These are phyloP conservation scores for Pelecanus crispus DNA, from an alignment of 2,113 vertebrate species.

Conservation along the genomic window DNA sequence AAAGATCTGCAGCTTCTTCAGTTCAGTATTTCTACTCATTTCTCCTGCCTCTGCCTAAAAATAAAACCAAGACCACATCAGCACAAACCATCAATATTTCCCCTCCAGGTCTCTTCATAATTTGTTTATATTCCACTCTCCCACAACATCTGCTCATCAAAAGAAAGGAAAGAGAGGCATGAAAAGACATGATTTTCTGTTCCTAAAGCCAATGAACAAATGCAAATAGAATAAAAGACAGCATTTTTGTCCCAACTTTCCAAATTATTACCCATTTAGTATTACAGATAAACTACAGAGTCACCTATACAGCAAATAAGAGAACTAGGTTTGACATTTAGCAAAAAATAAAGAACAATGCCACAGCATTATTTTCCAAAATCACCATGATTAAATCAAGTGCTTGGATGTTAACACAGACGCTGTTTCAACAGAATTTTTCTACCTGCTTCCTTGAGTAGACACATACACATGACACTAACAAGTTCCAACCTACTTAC, in stretches of 20 bases:
- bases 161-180: neutral
- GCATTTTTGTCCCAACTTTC: neutral
- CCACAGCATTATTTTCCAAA: neutral
- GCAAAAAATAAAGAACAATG: neutral
- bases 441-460: neutral
- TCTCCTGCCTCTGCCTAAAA: conserved; percentile 73
- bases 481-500: neutral
- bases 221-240: neutral
- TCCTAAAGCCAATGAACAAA: neutral
- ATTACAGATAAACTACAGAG: neutral
- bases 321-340: neutral
- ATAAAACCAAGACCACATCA: conserved; percentile 47
- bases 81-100: neutral
- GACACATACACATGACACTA: neutral
- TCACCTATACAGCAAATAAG: neutral
- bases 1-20: conserved; percentile 90
- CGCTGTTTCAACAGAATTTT: neutral
- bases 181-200: neutral
- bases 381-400: neutral
- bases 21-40: conserved; percentile 83
- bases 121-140: neutral
- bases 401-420: neutral
- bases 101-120: neutral
- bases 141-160: neutral
- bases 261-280: neutral